phyloP scores from a whole-genome alignment of 2,888 invertebrate genomes.

The Tetragonisca angustula region DNA sequence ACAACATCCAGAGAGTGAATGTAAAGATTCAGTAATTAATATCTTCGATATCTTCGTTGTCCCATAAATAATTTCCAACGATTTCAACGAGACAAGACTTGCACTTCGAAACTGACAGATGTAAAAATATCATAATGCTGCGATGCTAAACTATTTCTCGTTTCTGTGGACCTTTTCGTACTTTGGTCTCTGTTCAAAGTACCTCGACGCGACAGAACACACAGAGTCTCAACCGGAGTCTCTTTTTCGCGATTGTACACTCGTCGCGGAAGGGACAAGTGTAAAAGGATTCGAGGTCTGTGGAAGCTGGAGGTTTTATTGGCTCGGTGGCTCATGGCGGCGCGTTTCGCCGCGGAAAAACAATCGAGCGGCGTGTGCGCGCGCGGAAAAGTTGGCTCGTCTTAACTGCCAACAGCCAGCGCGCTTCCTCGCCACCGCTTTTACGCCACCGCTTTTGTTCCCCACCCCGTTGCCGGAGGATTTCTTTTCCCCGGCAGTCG shows the following conservation, averaged over 20 bases:
- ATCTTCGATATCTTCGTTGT: too few species aligned
- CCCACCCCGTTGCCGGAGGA: constrained; percentile 4
- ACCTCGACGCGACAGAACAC: neutral
- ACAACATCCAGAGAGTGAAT: too few species aligned
- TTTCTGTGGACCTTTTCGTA: too few species aligned
- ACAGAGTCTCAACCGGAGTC: constrained; percentile 64
- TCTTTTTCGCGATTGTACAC: constrained; percentile 71
- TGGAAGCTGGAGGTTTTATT: constrained; percentile 71
- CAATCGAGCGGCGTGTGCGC: constrained; percentile 69
- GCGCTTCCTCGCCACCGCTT: constrained; percentile 54
- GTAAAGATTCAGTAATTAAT: too few species aligned
- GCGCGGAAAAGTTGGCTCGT: constrained; percentile 75
- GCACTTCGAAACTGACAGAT: too few species aligned
- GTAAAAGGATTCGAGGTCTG: neutral
- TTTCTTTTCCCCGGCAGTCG: constrained; percentile 56
- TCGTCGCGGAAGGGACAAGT: constrained; percentile 32
- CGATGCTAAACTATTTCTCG: too few species aligned
- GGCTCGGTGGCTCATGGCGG: constrained; percentile 58
- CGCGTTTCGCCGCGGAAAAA: constrained; percentile 68
- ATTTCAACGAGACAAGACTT: too few species aligned
- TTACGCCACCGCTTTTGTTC: constrained; percentile 56
- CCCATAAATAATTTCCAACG: too few species aligned
- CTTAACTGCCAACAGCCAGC: constrained; percentile 66
- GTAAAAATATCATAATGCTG: too few species aligned
- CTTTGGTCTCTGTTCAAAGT: too few species aligned